Evolutionary conservation across 2,113 vertebrate genomes (phyloP), one percentile per base, ranked within the genome.

Genomic region (Edolisoma coerulescens): DNA sequence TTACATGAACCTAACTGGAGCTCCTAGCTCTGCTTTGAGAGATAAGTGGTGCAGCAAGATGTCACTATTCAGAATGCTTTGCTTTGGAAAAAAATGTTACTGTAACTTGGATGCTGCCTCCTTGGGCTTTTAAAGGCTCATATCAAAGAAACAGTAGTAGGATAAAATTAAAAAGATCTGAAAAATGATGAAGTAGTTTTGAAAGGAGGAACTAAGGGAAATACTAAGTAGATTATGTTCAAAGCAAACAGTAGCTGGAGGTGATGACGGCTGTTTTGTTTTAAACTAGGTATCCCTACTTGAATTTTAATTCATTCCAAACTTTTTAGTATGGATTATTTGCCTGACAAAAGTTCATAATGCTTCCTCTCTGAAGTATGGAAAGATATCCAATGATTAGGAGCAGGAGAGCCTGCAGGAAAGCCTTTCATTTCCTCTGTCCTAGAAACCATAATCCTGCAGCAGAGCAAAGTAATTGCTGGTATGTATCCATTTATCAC

Each of bases 351-450:
- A 74, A 85, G 74, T 90, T 84, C 70, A 84, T 96, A 69, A 78
- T 64, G 61, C 35, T 76, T 90, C 59, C 69, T 87, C 50, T 70
- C 87, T 86, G 68, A 90, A 92, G 80, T 84, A 93, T 81, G 67
- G 63, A 97, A 65, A 10, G 32, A 93, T 89, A 87, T 91, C 56
- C 81, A 88, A 23, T 28, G 33, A 95, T 86, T 57, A 83, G 75
- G 35, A 83, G 39, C 60, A 87, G 57, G 68, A 79, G 95, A 93
- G 93, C 80, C 90, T 96, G 50, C 44, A 94, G 93, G 37, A 95
- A 97, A 95, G 84, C 69, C 70, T 95, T 97, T 97, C 27, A 98
- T 98, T 98, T 98, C 97, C 97, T 96, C 71, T 96, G 83, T 73
- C 80, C 89, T 73, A 90, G 90, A 97, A 97, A 96, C 49, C 54